phyloP scores from a whole-genome alignment of 1,140 invertebrate species.

The Drepana arcuata region DNA sequence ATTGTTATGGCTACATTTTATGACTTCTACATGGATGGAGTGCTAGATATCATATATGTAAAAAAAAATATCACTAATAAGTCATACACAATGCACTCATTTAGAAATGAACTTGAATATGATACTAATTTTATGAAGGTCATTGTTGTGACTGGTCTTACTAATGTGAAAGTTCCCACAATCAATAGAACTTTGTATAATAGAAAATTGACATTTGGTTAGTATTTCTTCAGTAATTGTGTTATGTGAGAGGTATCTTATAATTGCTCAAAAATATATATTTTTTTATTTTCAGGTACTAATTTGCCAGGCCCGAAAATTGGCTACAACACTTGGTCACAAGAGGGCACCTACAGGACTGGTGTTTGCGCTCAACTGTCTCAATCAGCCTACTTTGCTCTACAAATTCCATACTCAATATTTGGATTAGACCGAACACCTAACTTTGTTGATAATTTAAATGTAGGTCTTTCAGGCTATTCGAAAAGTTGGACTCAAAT shows the following conservation, averaged over 20 bases:
- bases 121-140: constrained; percentile 97
- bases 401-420: constrained; percentile 94
- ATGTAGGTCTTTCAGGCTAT: constrained; percentile 83
- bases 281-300: constrained; percentile 75
- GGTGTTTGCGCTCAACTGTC: constrained; percentile 90
- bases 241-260: constrained; percentile 3
- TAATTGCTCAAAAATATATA: constrained; percentile 7
- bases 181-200: constrained; percentile 80
- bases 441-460: constrained; percentile 95
- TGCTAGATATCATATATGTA: constrained; percentile 87
- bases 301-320: constrained; percentile 92
- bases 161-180: constrained; percentile 79
- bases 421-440: constrained; percentile 97
- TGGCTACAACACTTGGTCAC: constrained; percentile 88
- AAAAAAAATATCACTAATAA: constrained; percentile 72
- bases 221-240: constrained; percentile 17
- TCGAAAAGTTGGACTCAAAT: constrained; percentile 90
- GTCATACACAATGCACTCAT: constrained; percentile 78
- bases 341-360: constrained; percentile 82
- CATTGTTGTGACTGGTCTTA: constrained; percentile 89
- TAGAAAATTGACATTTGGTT: constrained; percentile 83
- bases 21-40: constrained; percentile 90
- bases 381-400: constrained; percentile 91
- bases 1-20: constrained; percentile 91
- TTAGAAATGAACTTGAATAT: constrained; percentile 91